Evolutionary conservation across 2,113 vertebrate species (phyloP).

Genomic region (Rhynchomys soricoides): DNA sequence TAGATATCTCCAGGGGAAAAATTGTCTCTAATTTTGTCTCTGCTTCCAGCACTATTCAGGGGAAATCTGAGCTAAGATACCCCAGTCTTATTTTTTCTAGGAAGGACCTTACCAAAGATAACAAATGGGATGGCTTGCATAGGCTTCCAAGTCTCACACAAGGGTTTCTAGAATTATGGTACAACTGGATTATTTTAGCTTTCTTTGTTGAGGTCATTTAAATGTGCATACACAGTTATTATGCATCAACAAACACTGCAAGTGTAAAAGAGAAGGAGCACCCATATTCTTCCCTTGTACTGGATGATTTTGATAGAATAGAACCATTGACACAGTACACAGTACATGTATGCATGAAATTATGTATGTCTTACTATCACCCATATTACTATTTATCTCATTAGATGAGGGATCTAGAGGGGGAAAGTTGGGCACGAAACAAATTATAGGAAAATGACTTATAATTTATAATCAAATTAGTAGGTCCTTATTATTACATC

Average conservation of each 20-base stretch:
- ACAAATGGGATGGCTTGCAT: background rate
- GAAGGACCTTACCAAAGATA: background rate
- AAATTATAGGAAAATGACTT: background rate
- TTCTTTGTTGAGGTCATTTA: background rate
- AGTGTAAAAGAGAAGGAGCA: background rate
- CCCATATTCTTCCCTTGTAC: background rate
- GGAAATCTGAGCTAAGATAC: background rate
- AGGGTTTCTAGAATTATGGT: background rate
- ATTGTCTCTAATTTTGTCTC: background rate
- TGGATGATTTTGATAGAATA: background rate
- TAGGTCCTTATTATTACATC: background rate
- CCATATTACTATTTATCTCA: background rate
- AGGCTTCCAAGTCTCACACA: background rate
- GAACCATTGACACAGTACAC: background rate
- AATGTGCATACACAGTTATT: too few species aligned
- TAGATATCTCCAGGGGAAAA: conserved; percentile 35
- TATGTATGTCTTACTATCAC: background rate
- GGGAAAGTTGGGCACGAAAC: background rate
- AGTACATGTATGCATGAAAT: background rate
- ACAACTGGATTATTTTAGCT: background rate
- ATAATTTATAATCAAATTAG: background rate
- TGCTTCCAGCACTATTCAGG: background rate
- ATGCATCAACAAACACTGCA: background rate
- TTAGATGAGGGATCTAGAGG: background rate
- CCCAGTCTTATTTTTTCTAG: background rate